Percentiles rank a stretch among this genome's conserved stretches.
These are phyloP conservation scores for Acleris cristana DNA, from an alignment of 2,888 invertebrate genomes.

Conservation along the genomic window DNA sequence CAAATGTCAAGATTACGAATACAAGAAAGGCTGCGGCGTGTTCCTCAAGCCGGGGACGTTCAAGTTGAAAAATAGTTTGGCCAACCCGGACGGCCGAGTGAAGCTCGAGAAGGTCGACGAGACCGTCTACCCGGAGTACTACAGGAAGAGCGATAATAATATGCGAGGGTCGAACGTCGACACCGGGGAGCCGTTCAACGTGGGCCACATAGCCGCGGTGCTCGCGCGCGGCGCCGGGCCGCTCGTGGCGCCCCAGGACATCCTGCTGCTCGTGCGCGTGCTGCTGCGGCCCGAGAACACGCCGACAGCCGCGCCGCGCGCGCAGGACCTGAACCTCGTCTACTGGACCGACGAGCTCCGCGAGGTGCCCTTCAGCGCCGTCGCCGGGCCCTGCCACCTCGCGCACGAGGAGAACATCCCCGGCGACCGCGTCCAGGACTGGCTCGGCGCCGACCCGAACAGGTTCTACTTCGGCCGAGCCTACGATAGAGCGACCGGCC, in stretches of 20 bases:
- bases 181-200: conserved; percentile 89
- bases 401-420: conserved; percentile 85
- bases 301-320: conserved; percentile 83
- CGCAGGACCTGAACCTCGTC: conserved; percentile 88
- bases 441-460: conserved; percentile 86
- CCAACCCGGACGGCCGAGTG: conserved; percentile 49
- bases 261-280: conserved; percentile 87
- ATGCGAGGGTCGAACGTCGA: conserved; percentile 88
- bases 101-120: conserved; percentile 86
- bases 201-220: conserved; percentile 88
- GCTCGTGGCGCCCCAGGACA: conserved; percentile 81
- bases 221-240: conserved; percentile 79
- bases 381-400: conserved; percentile 88
- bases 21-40: conserved; percentile 86
- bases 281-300: conserved; percentile 91
- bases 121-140: conserved; percentile 90
- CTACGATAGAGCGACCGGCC: conserved; percentile 83
- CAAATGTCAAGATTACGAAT: conserved; percentile 85
- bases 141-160: conserved; percentile 88
- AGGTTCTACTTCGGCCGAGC: conserved; percentile 90
- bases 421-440: conserved; percentile 76
- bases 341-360: conserved; percentile 91
- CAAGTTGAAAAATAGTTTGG: conserved; percentile 76
- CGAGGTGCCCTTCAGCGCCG: conserved; percentile 83
- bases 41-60: conserved; percentile 87